Evolutionary conservation across 2,113 vertebrate species (phyloP), one percentile per base, ranked within the genome.

Genomic region (Cryptomyrus ogoouensis): DNA sequence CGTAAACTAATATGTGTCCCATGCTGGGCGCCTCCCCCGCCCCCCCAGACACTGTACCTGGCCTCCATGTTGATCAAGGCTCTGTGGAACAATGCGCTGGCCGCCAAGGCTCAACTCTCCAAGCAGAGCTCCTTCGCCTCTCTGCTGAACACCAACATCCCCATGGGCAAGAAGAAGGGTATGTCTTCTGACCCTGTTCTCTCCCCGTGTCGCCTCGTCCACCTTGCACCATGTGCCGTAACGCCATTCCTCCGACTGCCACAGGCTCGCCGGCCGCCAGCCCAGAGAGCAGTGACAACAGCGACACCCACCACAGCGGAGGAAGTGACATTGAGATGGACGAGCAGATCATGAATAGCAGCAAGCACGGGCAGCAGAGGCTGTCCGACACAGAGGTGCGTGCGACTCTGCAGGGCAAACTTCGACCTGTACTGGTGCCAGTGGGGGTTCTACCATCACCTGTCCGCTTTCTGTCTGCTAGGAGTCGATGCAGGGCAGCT

Each of bases 401-500:
- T 50, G 87, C 24, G 42, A 31, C 3, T 5, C 27, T 24, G 39
- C 2, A 7, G 39, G 83, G 5, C 10, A 2, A 1, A 35, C 52
- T 5, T 52, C 3, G 1, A 44, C 15, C 15, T 2, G 15, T 47
- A 9, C 19, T 24, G 13, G 27, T 35, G 49, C 85, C 46, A 10
- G 49, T 12, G 47, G n/a, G 17, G 12, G 6, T 19, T 7, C 27
- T 19, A 15, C 50, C 31, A 5, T 27, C 31, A 27, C 8, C 89
- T 24, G n/a, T 19, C 42, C 17, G 27, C 47, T 77, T 77, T 31
- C 27, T 83, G 27, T 35, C 92, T 93, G 62, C 8, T 89, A 99
- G 98, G 98, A 99, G 93, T 99, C 98, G 50, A 97, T 99, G 97
- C 98, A 99, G 93, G 98, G 98, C 93, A 99, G 98, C 95, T 99